These are phyloP conservation scores for Caenorhabditis wallacei DNA, from an alignment of 2,888 invertebrate genomes.

Conservation along the genomic window DNA sequence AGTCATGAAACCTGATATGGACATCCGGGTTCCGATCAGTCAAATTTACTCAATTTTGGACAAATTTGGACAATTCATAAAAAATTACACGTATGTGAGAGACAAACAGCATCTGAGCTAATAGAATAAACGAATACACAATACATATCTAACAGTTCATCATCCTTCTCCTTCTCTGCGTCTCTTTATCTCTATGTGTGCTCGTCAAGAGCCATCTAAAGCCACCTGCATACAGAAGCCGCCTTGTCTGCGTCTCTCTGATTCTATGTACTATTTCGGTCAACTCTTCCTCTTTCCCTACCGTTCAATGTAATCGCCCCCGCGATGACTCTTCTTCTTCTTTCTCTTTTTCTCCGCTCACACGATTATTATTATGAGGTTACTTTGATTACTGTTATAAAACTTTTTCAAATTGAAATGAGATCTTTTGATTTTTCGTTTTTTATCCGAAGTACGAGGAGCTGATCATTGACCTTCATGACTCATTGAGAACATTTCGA, in stretches of 20 bases:
- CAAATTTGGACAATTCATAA: constrained; percentile 57
- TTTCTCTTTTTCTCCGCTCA: constrained; percentile 10
- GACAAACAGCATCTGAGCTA: constrained; percentile 47
- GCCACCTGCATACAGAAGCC: constrained; percentile 65
- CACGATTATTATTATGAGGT: constrained; percentile 39
- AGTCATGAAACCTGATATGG: constrained; percentile 46
- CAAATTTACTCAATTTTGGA: constrained; percentile 31
- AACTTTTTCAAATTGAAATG: background rate
- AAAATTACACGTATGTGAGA: constrained; percentile 39
- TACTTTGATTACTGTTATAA: constrained; percentile 24
- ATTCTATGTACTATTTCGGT: constrained; percentile 20
- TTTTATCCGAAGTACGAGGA: no score
- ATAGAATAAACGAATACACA: constrained; percentile 1
- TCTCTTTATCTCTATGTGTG: constrained; percentile 49
- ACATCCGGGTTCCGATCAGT: constrained; percentile 15
- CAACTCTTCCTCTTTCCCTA: constrained; percentile 10
- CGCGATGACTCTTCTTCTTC: constrained; percentile 17
- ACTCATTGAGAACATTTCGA: no score
- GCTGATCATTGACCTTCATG: no score
- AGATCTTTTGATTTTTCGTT: no score
- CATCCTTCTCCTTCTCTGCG: constrained; percentile 26
- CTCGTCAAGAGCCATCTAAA: constrained; percentile 64
- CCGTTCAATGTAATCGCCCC: constrained; percentile 59
- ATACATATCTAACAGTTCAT: constrained; percentile 24
- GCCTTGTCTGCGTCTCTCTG: constrained; percentile 44